phyloP scores from a whole-genome alignment of 1,140 invertebrate genomes.

The Anastatus disparis region DNA sequence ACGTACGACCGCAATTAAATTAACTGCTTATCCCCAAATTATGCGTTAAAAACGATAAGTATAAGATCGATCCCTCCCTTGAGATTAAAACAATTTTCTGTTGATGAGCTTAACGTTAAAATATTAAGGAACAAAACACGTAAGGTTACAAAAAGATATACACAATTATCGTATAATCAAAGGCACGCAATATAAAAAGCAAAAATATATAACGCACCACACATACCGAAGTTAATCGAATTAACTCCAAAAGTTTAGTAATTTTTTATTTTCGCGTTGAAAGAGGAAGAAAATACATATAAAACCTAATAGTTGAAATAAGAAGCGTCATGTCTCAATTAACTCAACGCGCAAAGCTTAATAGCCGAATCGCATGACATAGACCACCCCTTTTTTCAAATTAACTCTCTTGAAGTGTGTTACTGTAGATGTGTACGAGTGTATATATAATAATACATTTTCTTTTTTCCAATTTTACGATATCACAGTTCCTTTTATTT shows the following conservation, averaged over 20 bases:
- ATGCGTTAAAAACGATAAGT: no score
- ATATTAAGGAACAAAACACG: conserved; percentile 37
- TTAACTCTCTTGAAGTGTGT: no score
- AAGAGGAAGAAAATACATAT: background rate
- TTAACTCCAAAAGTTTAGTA: conserved; percentile 18
- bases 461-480: background rate
- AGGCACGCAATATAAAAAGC: conserved; percentile 33
- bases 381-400: no score
- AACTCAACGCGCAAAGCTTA: conserved; percentile 41
- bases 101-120: background rate
- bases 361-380: conserved; percentile 54
- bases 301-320: conserved; percentile 38
- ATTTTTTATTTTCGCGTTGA: conserved; percentile 1
- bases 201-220: background rate
- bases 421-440: no score
- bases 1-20: no score
- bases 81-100: conserved; percentile 41
- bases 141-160: no score
- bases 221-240: conserved; percentile 15
- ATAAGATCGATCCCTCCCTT: background rate
- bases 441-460: no score
- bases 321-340: conserved; percentile 49
- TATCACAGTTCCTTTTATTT: no score
- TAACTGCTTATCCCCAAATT: no score
- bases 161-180: conserved; percentile 11